Evolutionary conservation across 1,140 invertebrate genomes (phyloP).

Genomic region (Nymphalis io): DNA sequence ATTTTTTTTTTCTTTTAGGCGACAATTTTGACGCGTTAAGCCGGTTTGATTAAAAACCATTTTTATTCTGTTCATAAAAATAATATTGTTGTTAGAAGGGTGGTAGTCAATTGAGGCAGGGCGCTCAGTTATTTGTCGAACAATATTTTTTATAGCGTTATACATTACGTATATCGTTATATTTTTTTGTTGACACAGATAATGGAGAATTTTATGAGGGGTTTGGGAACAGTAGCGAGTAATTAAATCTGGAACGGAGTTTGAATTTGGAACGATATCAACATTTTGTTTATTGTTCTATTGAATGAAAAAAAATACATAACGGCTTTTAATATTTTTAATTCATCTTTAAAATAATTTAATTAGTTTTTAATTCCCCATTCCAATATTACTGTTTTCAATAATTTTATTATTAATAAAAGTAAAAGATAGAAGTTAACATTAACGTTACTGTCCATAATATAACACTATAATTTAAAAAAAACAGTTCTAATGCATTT

Average conservation of each 20-base stretch:
- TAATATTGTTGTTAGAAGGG: constrained; percentile 65
- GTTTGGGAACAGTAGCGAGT: constrained; percentile 21
- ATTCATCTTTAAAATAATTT: too few species aligned
- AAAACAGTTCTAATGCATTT: too few species aligned
- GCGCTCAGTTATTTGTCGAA: constrained; percentile 52
- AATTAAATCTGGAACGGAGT: constrained; percentile 6
- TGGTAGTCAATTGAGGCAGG: constrained; percentile 46
- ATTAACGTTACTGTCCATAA: too few species aligned
- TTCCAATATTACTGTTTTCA: too few species aligned
- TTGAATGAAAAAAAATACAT: not conserved
- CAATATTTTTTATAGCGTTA: constrained; percentile 51
- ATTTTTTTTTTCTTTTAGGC: constrained; percentile 22
- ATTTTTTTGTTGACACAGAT: constrained; percentile 39
- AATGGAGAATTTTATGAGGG: constrained; percentile 11
- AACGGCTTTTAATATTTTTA: not conserved
- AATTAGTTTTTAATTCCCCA: too few species aligned
- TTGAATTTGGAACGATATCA: constrained; percentile 5
- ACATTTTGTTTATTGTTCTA: constrained; percentile 18
- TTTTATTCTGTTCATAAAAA: constrained; percentile 68
- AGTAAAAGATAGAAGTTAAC: too few species aligned
- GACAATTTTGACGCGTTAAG: constrained; percentile 52
- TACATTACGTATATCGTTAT: constrained; percentile 42
- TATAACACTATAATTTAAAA: too few species aligned
- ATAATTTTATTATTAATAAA: too few species aligned
- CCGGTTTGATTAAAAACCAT: constrained; percentile 72